Base-by-base conservation (phyloP, 2,888 invertebrate species). In the Apamea anceps region DNA sequence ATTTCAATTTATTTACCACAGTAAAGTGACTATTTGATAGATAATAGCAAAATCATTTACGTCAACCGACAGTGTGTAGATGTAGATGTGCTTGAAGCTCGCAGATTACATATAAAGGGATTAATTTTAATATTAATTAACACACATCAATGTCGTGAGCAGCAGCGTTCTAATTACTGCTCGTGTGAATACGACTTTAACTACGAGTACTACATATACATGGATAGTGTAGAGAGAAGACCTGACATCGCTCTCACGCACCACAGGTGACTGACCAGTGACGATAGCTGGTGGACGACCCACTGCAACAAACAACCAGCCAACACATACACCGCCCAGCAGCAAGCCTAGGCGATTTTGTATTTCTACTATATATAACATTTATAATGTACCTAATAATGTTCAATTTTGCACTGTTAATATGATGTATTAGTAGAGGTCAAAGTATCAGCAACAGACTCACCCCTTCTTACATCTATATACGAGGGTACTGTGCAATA, bases 81-180 rank as follows among this genome's bases (percentile, higher is more conserved):
- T 66, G 63, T 7, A 7, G 42, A 42, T 42, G 42, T 37, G 54
- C 51, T 42, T 51, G 54, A 67, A 66, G 60, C 37, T 68, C 45
- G 13, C 48, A 42, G 67, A 75, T 77, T 32, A 72, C 8, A 13
- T 60, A 62, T 75, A 73, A 76, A 72, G 72, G 82, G 75, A 82
- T 80, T 79, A 73, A 86, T 83, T 79, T 79, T 71, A 80, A 86
- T 80, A 86, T 80, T 79, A 82, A 79, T 79, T 80, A 79, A 15
- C 32, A 25, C 51, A 77, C 75, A 72, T 83, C 79, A 79, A 78
- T 82, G 37, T 51, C 51, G 10, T n/a, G 15, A 65, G 42, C 68
- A 79, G 37, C 68, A 18, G 57, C 28, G 51, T 28, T 80, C 51
- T 75, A 65, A 85, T 85, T 82, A 82, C 68, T n/a, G n/a, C 28